These are phyloP conservation scores for Scaptodrosophila latifasciaeformis DNA, from an alignment of 2,888 invertebrate genomes.

Conservation along the genomic window DNA sequence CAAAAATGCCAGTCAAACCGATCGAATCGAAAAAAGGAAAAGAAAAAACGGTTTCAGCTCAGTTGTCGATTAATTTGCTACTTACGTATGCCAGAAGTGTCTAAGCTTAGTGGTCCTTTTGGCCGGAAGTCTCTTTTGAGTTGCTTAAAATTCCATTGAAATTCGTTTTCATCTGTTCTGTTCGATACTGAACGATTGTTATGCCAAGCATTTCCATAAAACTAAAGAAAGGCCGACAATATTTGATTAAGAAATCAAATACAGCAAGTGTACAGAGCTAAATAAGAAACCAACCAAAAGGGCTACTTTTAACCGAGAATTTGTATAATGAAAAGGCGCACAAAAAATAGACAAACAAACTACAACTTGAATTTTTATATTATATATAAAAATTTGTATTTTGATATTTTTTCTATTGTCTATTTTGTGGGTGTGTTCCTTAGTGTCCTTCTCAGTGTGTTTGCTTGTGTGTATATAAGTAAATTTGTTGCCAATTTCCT, in stretches of 20 bases:
- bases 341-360: constrained; percentile 14
- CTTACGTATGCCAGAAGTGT: neutral
- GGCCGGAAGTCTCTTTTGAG: neutral
- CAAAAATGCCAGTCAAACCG: neutral
- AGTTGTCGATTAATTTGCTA: no score
- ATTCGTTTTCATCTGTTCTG: no score
- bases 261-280: neutral
- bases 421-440: constrained; percentile 11
- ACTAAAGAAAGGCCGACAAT: no score
- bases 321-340: constrained; percentile 30
- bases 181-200: no score
- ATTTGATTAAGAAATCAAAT: no score
- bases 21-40: no score
- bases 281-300: neutral
- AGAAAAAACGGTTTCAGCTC: neutral
- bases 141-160: constrained; percentile 22
- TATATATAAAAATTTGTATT: no score
- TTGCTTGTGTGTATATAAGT: constrained; percentile 25
- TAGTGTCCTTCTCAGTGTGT: neutral
- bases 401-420: no score
- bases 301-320: constrained; percentile 4
- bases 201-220: no score
- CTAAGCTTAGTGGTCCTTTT: no score
- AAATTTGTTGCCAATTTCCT: constrained; percentile 68
- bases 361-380: constrained; percentile 1